Evolutionary conservation across 1,140 invertebrate genomes (phyloP).

Genomic region (Eurosta solidaginis): DNA sequence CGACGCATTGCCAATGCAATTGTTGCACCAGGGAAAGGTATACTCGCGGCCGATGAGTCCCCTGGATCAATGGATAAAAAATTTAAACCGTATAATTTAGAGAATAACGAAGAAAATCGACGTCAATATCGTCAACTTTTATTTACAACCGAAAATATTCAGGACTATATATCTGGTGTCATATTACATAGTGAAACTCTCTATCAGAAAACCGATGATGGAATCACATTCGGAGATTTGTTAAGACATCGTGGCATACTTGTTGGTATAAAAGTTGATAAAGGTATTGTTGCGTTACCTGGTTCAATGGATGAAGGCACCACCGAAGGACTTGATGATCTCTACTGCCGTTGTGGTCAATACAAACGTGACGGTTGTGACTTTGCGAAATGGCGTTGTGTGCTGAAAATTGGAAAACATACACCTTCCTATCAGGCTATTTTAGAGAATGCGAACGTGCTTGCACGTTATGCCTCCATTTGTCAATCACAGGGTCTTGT

Average conservation of each 20-base stretch:
- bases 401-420: conserved; percentile 1
- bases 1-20: not conserved
- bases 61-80: not conserved
- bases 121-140: conserved; percentile 22
- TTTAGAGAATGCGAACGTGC: conserved; percentile 87
- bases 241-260: conserved; percentile 13
- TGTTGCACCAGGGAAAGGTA: not conserved
- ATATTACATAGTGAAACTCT: conserved; percentile 16
- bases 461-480: conserved; percentile 90
- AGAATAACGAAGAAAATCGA: conserved; percentile 16
- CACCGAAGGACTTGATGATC: conserved; percentile 9
- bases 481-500: conserved; percentile 93
- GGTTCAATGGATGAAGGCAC: not conserved
- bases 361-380: conserved; percentile 27
- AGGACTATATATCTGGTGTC: conserved; percentile 8
- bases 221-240: not conserved
- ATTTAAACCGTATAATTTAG: not conserved
- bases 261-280: conserved; percentile 24
- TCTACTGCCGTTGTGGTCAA: not conserved
- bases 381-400: conserved; percentile 31
- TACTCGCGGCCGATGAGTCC: conserved; percentile 22
- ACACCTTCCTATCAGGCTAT: conserved; percentile 64
- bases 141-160: not conserved
- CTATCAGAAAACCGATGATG: conserved; percentile 9
- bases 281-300: not conserved